Conservation (phyloP, 2,797 vertebrate genomes). For the Lepilemur septentrionalis region DNA sequence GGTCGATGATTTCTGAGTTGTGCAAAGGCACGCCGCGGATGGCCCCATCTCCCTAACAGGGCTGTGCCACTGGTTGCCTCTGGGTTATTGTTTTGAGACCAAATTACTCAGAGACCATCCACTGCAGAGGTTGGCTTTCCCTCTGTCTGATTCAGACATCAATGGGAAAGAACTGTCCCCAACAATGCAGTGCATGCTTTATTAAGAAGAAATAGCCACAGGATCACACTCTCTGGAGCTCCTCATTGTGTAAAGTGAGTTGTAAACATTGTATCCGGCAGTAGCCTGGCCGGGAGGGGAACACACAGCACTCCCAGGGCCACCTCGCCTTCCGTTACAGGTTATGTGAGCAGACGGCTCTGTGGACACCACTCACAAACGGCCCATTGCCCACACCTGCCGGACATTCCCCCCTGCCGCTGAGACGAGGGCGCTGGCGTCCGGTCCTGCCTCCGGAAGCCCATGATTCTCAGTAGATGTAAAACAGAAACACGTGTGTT, state of each 20-base stretch:
- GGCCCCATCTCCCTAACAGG: not conserved
- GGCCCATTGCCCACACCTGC: rapidly evolving
- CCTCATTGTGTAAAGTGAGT: rapidly evolving
- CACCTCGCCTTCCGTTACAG: rapidly evolving
- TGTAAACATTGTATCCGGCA: not conserved
- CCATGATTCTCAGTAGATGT: not conserved
- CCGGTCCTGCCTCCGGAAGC: not conserved
- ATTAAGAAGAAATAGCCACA: not conserved
- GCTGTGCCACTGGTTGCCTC: not conserved
- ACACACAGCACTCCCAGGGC: too few relatives aligned
- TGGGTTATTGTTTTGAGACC: slow-evolving; percentile 61
- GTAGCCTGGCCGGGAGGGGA: not conserved
- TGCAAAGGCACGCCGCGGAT: not conserved
- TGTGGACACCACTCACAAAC: too few relatives aligned
- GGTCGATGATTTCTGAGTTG: not conserved
- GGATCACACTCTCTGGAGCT: not conserved
- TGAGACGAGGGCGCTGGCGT: rapidly evolving
- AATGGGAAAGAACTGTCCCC: slow-evolving; percentile 65
- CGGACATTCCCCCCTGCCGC: not conserved
- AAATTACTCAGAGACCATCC: slow-evolving; percentile 59
- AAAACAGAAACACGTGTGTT: not conserved
- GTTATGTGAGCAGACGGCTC: not conserved
- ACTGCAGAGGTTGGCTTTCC: slow-evolving; percentile 58
- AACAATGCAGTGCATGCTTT: slow-evolving; percentile 43
- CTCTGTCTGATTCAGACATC: slow-evolving; percentile 66